Evolutionary conservation across 2,113 vertebrate species (phyloP).

Genomic region (Mobula hypostoma): DNA sequence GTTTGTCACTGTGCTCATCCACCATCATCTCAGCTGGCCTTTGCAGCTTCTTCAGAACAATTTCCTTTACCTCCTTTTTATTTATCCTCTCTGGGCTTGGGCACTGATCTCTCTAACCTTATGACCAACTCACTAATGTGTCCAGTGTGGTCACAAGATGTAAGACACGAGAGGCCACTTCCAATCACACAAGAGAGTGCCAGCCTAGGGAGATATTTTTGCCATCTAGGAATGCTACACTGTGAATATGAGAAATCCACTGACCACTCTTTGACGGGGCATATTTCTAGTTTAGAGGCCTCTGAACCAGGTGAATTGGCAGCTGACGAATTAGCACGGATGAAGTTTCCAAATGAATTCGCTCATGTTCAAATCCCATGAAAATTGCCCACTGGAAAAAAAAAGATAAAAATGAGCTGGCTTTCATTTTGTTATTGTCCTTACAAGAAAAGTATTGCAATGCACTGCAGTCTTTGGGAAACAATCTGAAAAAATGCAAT

Average conservation of each 20-base stretch:
- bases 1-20: neutral
- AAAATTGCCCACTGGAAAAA: slow-evolving; percentile 29
- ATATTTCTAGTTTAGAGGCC: slow-evolving; percentile 2
- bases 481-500: too few relatives aligned
- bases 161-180: neutral
- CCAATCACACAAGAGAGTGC: neutral
- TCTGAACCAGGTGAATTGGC: slow-evolving; percentile 12
- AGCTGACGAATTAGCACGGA: slow-evolving; percentile 35
- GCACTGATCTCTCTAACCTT: neutral
- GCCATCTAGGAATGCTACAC: neutral
- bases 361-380: slow-evolving; percentile 30
- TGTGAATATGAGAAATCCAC: neutral
- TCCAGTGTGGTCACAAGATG: neutral
- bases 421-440: neutral
- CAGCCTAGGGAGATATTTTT: neutral
- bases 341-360: slow-evolving; percentile 36
- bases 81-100: neutral
- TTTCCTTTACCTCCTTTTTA: neutral
- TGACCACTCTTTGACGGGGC: slow-evolving; percentile 20
- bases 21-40: neutral
- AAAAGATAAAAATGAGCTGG: neutral
- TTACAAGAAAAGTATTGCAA: neutral
- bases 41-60: neutral
- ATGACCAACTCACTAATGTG: neutral
- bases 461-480: neutral